A percentile compares a stretch with the other conserved stretches of the same genome.
Evolutionary conservation across 2,888 invertebrate species (phyloP).

Genomic region (Stenodera caucasica): DNA sequence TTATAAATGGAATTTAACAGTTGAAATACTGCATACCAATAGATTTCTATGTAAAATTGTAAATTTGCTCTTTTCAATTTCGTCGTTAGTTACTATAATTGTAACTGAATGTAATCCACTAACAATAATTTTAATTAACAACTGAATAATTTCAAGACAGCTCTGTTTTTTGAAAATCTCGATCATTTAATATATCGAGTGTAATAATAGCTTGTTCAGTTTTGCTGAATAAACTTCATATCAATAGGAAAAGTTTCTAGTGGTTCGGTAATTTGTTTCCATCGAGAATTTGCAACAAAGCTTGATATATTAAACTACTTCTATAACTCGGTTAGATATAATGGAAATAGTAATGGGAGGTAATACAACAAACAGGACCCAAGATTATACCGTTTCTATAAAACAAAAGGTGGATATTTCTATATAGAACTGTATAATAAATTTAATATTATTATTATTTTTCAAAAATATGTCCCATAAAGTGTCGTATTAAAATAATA

Average conservation of each 20-base stretch:
- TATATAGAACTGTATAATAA: not conserved
- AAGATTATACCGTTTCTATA: not conserved
- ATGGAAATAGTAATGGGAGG: conserved; percentile 9
- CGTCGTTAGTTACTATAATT: conserved; percentile 15
- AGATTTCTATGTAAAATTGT: not conserved
- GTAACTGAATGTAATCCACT: conserved; percentile 17
- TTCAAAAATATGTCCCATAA: not conserved
- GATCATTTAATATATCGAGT: conserved; percentile 19
- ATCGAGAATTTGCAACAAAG: conserved; percentile 20
- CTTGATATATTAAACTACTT: conserved; percentile 18
- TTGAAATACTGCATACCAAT: not conserved
- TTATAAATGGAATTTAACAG: not conserved
- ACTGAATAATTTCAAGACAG: not conserved
- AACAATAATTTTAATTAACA: too few species aligned
- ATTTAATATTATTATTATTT: not conserved
- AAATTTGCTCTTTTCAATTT: not conserved
- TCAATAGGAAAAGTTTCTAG: conserved; percentile 24
- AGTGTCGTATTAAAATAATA: not conserved
- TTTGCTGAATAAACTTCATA: conserved; percentile 20
- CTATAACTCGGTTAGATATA: conserved; percentile 15
- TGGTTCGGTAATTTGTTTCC: conserved; percentile 24
- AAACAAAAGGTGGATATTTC: not conserved
- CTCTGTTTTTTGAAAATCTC: conserved; percentile 8
- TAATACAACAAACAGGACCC: not conserved
- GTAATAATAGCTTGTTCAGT: conserved; percentile 11